Conservation (phyloP, 1,140 invertebrate species). For the Scaptomyza hsui region DNA sequence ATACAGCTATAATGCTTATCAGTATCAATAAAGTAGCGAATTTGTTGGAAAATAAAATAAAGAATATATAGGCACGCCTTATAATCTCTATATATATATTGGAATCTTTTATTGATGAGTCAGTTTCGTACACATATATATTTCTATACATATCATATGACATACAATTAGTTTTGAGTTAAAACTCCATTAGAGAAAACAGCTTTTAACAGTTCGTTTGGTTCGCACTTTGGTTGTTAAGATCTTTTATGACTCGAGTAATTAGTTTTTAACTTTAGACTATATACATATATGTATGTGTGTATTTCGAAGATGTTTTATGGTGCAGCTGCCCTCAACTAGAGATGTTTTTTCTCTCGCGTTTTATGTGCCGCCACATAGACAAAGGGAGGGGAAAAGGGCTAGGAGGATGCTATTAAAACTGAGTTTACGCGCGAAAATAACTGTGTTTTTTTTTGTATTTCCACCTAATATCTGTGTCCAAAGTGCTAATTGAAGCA, state of each 20-base stretch:
- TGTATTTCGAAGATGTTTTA: constrained; percentile 58
- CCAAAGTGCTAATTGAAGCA: constrained; percentile 81
- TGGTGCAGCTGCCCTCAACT: constrained; percentile 30
- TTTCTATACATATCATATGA: not conserved
- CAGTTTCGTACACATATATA: constrained; percentile 1
- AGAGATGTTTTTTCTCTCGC: constrained; percentile 24
- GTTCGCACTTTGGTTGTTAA: constrained; percentile 61
- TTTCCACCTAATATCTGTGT: constrained; percentile 77
- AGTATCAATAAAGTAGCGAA: constrained; percentile 25
- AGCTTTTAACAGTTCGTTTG: constrained; percentile 29
- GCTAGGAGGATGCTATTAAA: constrained; percentile 52
- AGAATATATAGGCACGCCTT: not conserved
- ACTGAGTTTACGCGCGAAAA: constrained; percentile 15
- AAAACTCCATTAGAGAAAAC: constrained; percentile 22
- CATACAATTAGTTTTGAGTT: constrained; percentile 14
- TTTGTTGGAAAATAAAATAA: constrained; percentile 10
- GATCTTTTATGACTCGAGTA: constrained; percentile 67
- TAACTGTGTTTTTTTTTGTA: constrained; percentile 44
- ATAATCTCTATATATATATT: not conserved
- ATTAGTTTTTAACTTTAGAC: constrained; percentile 67
- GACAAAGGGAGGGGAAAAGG: not conserved
- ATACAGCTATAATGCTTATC: constrained; percentile 22
- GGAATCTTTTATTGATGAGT: constrained; percentile 24
- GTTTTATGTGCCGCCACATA: constrained; percentile 34
- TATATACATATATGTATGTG: constrained; percentile 17